A percentile compares a stretch with the other conserved stretches of the same genome.
Evolutionary conservation across 2,888 invertebrate genomes (phyloP).

Genomic region (Lycia hirtaria): DNA sequence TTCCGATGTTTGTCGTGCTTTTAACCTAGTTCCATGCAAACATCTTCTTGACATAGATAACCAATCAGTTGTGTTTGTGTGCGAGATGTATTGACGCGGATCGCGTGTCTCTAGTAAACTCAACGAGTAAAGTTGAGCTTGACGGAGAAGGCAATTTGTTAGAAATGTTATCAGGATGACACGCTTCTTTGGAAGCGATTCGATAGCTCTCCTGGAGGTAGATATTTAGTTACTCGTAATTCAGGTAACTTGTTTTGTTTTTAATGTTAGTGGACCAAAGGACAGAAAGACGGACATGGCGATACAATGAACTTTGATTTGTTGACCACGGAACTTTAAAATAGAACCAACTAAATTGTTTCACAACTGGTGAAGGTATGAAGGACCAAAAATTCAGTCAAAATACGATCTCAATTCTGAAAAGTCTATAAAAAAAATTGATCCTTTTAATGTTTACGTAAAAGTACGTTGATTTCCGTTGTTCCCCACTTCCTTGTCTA

Average conservation of each 20-base stretch:
- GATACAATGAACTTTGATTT: too few species aligned
- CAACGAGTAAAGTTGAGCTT: conserved; percentile 3
- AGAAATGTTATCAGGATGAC: not conserved
- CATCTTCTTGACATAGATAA: conserved; percentile 29
- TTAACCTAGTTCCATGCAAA: conserved; percentile 30
- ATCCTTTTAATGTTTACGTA: not conserved
- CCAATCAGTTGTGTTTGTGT: conserved; percentile 36
- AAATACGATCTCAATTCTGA: too few species aligned
- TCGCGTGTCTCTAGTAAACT: conserved; percentile 20
- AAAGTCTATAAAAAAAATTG: too few species aligned
- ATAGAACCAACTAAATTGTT: too few species aligned
- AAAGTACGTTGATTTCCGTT: not conserved
- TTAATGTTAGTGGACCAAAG: too few species aligned
- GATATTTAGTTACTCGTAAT: not conserved
- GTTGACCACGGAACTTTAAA: too few species aligned
- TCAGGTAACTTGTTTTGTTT: too few species aligned
- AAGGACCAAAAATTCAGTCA: too few species aligned
- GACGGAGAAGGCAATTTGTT: conserved; percentile 1
- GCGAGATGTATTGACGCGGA: conserved; percentile 31
- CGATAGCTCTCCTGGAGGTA: not conserved
- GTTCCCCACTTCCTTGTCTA: too few species aligned
- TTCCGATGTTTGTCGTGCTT: conserved; percentile 35
- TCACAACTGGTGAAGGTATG: too few species aligned
- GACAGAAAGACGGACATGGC: too few species aligned
- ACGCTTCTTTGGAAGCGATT: not conserved